Evolutionary conservation across 2,888 invertebrate genomes (phyloP), one percentile per base, ranked within the genome.

Genomic region (Aethes cnicana): DNA sequence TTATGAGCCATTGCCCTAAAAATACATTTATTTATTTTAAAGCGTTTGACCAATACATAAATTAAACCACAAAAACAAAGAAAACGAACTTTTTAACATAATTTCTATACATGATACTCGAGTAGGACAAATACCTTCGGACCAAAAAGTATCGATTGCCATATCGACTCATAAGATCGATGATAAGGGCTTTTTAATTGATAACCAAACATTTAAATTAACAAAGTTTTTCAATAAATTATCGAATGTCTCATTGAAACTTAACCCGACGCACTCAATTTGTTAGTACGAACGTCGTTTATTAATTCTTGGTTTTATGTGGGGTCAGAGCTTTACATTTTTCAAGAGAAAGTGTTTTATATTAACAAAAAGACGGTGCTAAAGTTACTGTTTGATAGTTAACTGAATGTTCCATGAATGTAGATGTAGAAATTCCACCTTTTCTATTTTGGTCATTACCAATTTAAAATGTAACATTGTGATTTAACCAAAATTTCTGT

Each of bases 81-180:
- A 43, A 43, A 53, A 43, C 43, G 16, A 48, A 53, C 43, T 37
- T 66, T 66, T 20, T 42, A 32, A 46, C 30, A 67, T 83, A 84
- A 83, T 78, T 72, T 65, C 69, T 78, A 77, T 80, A 61, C 64
- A 66, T 74, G 83, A 82, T 79, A 84, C 69, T 64, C 61, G 63
- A 74, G 74, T 68, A 79, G 84, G 84, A 85, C 61, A 70, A 67
- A 84, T 81, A 64, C 61, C 59, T 55, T 58, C 66, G 74, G 70
- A 72, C 72, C 77, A 70, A 70, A 62, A 58, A 64, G 65, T 66
- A 71, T 70, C 68, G 77, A 71, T 74, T 76, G 66, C 62, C 61
- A 62, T 69, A 75, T 75, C 77, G 74, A 70, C 62, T 64, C 58
- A 54, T 14, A 62, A 77, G 79, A 81, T 75, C 69, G 72, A 81